Percentiles rank a stretch among this genome's conserved stretches.
phyloP scores from a whole-genome alignment of 2,797 vertebrate genomes.

The Sebastes matsubarae region DNA sequence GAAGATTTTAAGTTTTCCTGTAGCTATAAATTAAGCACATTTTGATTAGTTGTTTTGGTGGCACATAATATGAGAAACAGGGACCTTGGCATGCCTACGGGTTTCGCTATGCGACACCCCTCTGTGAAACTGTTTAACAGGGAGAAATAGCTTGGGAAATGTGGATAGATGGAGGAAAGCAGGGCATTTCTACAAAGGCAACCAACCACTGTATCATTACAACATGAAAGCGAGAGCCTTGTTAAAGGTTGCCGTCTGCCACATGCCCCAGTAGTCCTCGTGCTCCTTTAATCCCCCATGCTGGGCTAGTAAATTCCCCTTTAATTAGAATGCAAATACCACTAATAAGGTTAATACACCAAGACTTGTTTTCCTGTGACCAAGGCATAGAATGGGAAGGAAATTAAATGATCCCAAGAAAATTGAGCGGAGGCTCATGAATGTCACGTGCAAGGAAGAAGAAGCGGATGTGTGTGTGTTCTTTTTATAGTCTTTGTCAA shows the following conservation, averaged over 20 bases:
- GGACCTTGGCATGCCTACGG: constrained; percentile 13
- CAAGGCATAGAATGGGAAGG: constrained; percentile 30
- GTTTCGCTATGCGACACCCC: constrained; percentile 16
- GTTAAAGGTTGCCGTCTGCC: constrained; percentile 73
- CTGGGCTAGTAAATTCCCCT: constrained; percentile 74
- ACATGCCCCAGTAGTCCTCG: constrained; percentile 44
- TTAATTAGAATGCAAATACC: constrained; percentile 80
- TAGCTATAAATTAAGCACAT: constrained; percentile 33
- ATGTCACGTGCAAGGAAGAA: constrained; percentile 7
- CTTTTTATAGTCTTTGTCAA: constrained; percentile 10
- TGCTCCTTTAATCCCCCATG: constrained; percentile 71
- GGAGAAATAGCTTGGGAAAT: constrained; percentile 27
- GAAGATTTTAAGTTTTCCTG: constrained; percentile 17
- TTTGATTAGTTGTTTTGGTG: constrained; percentile 40
- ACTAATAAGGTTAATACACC: constrained; percentile 79
- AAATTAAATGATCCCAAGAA: constrained; percentile 60
- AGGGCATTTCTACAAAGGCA: constrained; percentile 44
- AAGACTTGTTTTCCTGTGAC: constrained; percentile 65
- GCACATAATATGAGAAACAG: constrained; percentile 19
- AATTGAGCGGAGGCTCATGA: constrained; percentile 36
- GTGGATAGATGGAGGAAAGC: constrained; percentile 24
- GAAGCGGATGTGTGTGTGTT: neutral
- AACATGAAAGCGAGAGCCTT: constrained; percentile 62
- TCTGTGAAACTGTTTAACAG: constrained; percentile 29
- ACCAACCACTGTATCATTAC: constrained; percentile 59